These are phyloP conservation scores for Pygoscelis antarcticus DNA, from an alignment of 2,113 vertebrate genomes.

Conservation along the genomic window DNA sequence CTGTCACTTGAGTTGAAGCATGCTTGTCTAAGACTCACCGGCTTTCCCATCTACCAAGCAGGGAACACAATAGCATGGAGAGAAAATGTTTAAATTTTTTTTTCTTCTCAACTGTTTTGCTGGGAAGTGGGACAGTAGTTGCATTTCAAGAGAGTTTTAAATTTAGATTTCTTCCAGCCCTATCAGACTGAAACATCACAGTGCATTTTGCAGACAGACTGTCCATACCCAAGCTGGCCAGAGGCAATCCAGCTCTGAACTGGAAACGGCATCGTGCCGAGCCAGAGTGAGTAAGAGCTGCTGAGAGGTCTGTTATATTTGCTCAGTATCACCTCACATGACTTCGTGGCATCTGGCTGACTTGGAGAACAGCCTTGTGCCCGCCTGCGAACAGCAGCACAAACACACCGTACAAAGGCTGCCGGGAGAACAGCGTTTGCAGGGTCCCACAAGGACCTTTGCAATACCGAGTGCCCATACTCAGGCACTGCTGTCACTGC, in stretches of 20 bases:
- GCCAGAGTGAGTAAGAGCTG: neutral
- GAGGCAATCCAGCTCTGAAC: neutral
- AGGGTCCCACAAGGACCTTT: neutral
- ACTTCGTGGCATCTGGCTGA: slow-evolving; percentile 33
- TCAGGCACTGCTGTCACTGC: neutral
- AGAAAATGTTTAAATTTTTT: neutral
- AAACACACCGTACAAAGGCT: neutral
- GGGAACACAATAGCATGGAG: neutral
- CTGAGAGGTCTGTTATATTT: slow-evolving; percentile 2
- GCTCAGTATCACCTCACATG: slow-evolving; percentile 36
- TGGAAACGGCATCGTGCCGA: neutral
- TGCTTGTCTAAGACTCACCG: neutral
- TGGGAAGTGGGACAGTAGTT: neutral
- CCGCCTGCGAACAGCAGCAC: neutral
- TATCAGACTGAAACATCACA: neutral
- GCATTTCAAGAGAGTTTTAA: neutral
- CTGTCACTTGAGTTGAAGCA: slow-evolving; percentile 14
- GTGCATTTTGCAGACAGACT: neutral
- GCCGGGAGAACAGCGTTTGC: neutral
- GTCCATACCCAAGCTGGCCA: neutral
- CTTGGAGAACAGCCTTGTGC: slow-evolving; percentile 25
- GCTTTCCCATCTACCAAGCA: neutral
- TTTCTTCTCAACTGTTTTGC: neutral
- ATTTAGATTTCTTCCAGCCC: neutral
- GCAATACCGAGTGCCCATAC: neutral